Conservation (phyloP, 2,113 vertebrate genomes). For the Indicator indicator region DNA sequence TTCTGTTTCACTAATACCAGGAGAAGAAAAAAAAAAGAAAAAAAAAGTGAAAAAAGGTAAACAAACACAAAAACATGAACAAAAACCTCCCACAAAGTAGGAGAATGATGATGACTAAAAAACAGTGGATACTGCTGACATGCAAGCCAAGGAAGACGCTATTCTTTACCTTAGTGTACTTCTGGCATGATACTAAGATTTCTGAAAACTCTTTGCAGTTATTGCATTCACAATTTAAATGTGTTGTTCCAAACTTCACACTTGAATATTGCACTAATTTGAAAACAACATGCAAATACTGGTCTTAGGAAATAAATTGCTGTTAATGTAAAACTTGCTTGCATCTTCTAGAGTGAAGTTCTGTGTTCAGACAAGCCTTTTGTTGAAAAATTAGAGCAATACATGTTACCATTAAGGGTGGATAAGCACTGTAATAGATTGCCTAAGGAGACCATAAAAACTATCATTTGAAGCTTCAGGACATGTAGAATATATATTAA, state of each 20-base stretch:
- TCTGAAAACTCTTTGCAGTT: not conserved
- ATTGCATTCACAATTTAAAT: not conserved
- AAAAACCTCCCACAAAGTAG: not conserved
- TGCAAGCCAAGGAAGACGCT: not conserved
- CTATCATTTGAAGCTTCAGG: not conserved
- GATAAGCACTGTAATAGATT: not conserved
- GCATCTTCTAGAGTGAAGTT: not conserved
- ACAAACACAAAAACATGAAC: no score
- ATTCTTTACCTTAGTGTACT: not conserved
- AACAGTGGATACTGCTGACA: not conserved
- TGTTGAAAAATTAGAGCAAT: not conserved
- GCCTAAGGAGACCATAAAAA: not conserved
- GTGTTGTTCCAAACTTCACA: not conserved
- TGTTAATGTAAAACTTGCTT: not conserved
- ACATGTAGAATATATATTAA: not conserved
- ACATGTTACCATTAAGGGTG: not conserved
- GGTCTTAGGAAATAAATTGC: not conserved
- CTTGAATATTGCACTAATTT: not conserved
- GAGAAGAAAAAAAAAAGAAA: no score
- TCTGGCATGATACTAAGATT: not conserved
- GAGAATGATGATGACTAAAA: not conserved
- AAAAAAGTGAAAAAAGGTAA: no score
- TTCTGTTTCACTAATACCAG: not conserved
- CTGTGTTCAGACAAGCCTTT: not conserved
- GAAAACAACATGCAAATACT: not conserved